phyloP scores from a whole-genome alignment of 2,797 vertebrate genomes.

The Anomalospiza imberbis region DNA sequence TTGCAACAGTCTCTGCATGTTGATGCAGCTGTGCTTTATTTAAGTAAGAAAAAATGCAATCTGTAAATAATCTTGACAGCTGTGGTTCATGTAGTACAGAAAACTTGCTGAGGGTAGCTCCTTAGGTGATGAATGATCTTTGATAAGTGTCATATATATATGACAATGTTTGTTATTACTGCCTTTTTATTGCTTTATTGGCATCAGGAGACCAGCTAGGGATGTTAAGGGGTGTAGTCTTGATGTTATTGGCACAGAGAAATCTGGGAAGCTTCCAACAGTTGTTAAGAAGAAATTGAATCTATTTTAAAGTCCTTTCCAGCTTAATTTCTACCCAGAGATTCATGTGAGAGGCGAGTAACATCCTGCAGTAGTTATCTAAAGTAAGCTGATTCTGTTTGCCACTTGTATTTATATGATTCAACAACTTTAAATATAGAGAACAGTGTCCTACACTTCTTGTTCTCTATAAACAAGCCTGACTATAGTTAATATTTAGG shows the following conservation, averaged over 20 bases:
- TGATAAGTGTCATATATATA: not conserved
- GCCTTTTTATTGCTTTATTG: constrained; percentile 44
- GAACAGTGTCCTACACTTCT: not conserved
- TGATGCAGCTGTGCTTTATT: constrained; percentile 53
- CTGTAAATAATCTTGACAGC: constrained; percentile 24
- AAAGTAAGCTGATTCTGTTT: not conserved
- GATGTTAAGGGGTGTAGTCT: not conserved
- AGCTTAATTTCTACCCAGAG: constrained; percentile 13
- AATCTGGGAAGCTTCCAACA: constrained; percentile 2
- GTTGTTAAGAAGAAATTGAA: constrained; percentile 26
- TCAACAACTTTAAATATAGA: not conserved
- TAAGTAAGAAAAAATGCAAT: constrained; percentile 30
- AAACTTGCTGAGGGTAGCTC: not conserved
- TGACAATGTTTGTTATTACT: constrained; percentile 23
- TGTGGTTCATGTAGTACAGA: not conserved
- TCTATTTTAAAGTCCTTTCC: constrained; percentile 13
- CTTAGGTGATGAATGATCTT: not conserved
- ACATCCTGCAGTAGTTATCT: not conserved
- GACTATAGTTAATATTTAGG: not conserved
- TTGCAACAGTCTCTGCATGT: not conserved
- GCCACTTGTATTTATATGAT: not conserved
- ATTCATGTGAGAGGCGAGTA: not conserved
- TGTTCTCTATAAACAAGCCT: not conserved
- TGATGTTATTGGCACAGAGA: not conserved
- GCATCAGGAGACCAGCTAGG: constrained; percentile 21